Percentiles rank a stretch among this genome's conserved stretches.
Conservation (phyloP, 2,797 vertebrate genomes). For the Platalea minor region DNA sequence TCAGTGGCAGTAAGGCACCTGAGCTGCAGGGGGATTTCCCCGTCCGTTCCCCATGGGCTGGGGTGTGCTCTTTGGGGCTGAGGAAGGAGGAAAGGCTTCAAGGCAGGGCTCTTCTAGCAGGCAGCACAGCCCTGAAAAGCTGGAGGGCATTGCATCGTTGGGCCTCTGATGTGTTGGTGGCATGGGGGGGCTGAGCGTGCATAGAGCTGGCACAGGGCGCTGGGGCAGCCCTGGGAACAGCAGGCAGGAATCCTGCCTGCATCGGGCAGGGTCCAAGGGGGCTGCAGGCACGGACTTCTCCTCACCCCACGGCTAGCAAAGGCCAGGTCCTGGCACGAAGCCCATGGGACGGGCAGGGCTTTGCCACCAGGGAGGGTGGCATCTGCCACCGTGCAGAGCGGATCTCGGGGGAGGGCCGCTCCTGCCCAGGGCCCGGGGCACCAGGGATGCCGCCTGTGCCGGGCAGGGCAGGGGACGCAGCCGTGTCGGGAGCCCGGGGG, state of each 20-base stretch:
- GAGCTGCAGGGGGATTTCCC: neutral
- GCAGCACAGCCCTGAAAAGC: neutral
- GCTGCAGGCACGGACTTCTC: neutral
- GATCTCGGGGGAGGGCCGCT: neutral
- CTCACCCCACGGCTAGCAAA: neutral
- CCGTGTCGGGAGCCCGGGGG: neutral
- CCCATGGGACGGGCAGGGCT: neutral
- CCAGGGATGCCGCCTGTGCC: neutral
- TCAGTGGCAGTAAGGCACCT: neutral
- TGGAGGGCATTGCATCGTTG: neutral
- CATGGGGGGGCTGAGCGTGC: rapidly evolving
- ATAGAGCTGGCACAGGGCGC: too few relatives aligned
- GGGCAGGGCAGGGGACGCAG: neutral
- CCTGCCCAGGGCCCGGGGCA: neutral
- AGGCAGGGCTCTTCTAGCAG: too few relatives aligned
- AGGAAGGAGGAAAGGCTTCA: neutral
- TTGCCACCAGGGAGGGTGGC: neutral
- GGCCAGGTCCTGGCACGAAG: neutral
- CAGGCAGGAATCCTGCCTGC: too few relatives aligned
- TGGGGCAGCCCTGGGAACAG: neutral
- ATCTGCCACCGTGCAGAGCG: rapidly evolving
- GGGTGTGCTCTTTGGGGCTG: neutral
- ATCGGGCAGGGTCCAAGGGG: neutral
- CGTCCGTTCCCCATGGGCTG: neutral
- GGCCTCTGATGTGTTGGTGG: neutral